phyloP scores from a whole-genome alignment of 2,888 invertebrate species.

The Spicauda simplicius region DNA sequence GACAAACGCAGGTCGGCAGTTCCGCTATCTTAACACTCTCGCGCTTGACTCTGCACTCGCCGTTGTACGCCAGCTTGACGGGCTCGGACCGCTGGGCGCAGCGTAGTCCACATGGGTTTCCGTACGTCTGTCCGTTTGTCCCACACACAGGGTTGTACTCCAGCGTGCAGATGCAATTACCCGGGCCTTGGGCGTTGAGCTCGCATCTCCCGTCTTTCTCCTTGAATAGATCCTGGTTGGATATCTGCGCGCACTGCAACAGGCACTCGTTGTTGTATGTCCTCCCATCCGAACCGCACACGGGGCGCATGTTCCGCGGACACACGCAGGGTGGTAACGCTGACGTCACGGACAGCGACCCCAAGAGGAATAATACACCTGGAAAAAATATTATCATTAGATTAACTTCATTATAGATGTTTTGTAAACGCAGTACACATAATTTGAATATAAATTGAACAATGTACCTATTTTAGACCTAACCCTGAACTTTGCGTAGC shows the following conservation, averaged over 20 bases:
- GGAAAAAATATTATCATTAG: conserved; percentile 1
- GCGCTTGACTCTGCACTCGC: not conserved
- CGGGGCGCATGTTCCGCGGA: conserved; percentile 60
- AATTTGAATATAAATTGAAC: too few species aligned
- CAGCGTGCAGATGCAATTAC: not conserved
- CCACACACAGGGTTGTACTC: conserved; percentile 40
- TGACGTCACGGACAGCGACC: conserved; percentile 12
- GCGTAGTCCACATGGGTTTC: not conserved
- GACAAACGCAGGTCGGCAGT: conserved; percentile 45
- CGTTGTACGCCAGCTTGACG: not conserved
- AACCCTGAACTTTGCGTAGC: too few species aligned
- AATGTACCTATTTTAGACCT: too few species aligned
- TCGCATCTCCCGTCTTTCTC: conserved; percentile 40
- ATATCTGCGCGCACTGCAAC: conserved; percentile 47
- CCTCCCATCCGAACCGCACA: conserved; percentile 80
- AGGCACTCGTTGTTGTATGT: conserved; percentile 54
- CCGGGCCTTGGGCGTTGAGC: not conserved
- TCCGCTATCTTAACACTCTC: not conserved
- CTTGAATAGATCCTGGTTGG: conserved; percentile 36
- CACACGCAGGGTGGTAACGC: conserved; percentile 45
- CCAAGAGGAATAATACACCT: conserved; percentile 30
- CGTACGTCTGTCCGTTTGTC: conserved; percentile 28
- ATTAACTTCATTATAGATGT: too few species aligned
- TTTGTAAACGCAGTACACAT: too few species aligned
- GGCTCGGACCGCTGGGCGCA: conserved; percentile 3